Base-by-base conservation (phyloP, 2,888 invertebrate species). In the Brenthis daphne region DNA sequence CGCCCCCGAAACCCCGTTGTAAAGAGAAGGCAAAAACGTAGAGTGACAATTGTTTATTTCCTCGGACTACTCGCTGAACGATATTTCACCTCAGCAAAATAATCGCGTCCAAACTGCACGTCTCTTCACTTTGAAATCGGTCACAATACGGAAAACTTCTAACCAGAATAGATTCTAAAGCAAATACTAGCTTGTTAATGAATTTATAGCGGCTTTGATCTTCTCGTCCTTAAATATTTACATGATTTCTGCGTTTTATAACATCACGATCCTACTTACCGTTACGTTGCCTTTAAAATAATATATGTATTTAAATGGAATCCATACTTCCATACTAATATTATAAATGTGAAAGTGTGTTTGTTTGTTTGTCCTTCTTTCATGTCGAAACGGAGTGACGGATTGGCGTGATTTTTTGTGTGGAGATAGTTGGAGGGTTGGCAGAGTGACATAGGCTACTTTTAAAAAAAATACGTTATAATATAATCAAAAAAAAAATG, bases 141-240 rank as follows among this genome's bases (percentile, higher is more conserved):
- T 85, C 85, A 87, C 85, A 87, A 85, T 84, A 86, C 83, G 82
- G 82, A 80, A 84, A 80, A 84, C 80, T 74, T 84, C 80, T 78
- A 75, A 77, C 81, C 67, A 77, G 79, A 82, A 85, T 83, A 82
- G 74, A 77, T 73, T 73, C 64, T 61, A 54, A 61, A 67, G 65
- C 63, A 77, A 75, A 76, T 71, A 73, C 68, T 68, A 67, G 60
- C 56, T 67, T 73, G 72, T 51, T 71, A 63, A 71, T 69, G 57
- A 69, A 72, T 73, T 70, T 72, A 65, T 60, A 57, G 70, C 55
- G 53, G 70, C 69, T 72, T 74, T 72, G 71, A 74, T 69, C 67
- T 57, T 66, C 29, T 64, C 63, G 64, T 67, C 63, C 67, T 67
- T 67, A 61, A 67, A 67, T 67, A 55, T 67, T 67, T 51, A 67